Conservation (phyloP, 2,888 invertebrate genomes). For the Allacma fusca region DNA sequence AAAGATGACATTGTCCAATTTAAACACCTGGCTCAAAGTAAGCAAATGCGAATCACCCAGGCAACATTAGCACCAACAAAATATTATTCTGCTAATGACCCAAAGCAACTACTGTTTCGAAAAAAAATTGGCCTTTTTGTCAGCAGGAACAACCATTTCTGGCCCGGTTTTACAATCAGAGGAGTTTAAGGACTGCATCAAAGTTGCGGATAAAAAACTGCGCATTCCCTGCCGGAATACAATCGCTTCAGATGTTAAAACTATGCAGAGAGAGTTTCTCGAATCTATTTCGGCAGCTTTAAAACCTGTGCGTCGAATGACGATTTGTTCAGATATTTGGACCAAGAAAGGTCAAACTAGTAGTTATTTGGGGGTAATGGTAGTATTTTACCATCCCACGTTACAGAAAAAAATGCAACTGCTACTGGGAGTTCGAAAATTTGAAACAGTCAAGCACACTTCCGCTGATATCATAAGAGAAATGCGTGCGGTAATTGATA, state of each 20-base stretch:
- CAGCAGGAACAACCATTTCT: neutral
- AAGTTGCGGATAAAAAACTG: neutral
- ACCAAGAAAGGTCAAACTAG: conserved; percentile 13
- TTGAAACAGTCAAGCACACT: neutral
- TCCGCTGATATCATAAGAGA: conserved; percentile 18
- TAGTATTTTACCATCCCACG: neutral
- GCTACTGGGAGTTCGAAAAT: conserved; percentile 16
- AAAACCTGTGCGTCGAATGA: neutral
- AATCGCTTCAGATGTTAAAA: neutral
- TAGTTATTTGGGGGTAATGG: conserved; percentile 18
- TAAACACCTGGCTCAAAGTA: neutral
- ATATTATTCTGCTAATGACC: neutral
- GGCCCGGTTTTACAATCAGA: neutral
- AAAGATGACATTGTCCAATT: neutral
- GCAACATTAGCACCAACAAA: neutral
- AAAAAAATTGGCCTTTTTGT: neutral
- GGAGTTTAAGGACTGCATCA: conserved; percentile 5
- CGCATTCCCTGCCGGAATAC: neutral
- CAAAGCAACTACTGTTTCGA: neutral
- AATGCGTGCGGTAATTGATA: neutral
- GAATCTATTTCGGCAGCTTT: neutral
- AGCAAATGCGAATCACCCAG: neutral
- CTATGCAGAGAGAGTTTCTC: neutral
- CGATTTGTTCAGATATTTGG: conserved; percentile 22
- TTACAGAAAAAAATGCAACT: conserved; percentile 10